Conservation (phyloP, 1,140 invertebrate genomes). For the Lycorma delicatula region DNA sequence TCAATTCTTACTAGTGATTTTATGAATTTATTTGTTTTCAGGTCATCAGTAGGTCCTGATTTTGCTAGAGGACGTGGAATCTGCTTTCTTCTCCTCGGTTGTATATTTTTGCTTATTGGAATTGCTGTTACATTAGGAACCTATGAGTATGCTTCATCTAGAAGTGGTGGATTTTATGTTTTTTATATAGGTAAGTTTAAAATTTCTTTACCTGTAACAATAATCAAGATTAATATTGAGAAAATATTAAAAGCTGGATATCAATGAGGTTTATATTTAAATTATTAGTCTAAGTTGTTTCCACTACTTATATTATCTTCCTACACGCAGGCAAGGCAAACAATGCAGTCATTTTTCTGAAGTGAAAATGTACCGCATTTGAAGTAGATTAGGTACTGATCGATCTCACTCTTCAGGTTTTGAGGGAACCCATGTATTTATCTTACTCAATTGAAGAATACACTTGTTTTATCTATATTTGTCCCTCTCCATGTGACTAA, state of each 20-base stretch:
- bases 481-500: too few species aligned
- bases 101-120: constrained; percentile 64
- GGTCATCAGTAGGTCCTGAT: constrained; percentile 77
- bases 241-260: not conserved
- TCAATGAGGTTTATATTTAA: too few species aligned
- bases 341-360: not conserved
- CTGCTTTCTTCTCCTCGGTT: constrained; percentile 65
- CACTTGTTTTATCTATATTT: too few species aligned
- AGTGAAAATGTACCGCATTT: not conserved
- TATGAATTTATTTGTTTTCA: constrained; percentile 33
- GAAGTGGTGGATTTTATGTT: constrained; percentile 68
- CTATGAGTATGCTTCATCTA: constrained; percentile 41
- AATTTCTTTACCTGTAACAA: not conserved
- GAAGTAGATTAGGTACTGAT: too few species aligned
- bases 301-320: not conserved
- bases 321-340: not conserved
- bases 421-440: too few species aligned
- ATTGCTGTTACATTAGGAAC: constrained; percentile 65
- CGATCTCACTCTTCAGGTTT: too few species aligned
- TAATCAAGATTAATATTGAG: not conserved
- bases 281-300: not conserved
- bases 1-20: too few species aligned
- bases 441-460: too few species aligned
- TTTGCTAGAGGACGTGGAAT: constrained; percentile 71
- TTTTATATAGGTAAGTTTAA: constrained; percentile 61